These are phyloP conservation scores for Luidia sarsii DNA, from an alignment of 53 echinoderm and acorn worm species.

Conservation along the genomic window DNA sequence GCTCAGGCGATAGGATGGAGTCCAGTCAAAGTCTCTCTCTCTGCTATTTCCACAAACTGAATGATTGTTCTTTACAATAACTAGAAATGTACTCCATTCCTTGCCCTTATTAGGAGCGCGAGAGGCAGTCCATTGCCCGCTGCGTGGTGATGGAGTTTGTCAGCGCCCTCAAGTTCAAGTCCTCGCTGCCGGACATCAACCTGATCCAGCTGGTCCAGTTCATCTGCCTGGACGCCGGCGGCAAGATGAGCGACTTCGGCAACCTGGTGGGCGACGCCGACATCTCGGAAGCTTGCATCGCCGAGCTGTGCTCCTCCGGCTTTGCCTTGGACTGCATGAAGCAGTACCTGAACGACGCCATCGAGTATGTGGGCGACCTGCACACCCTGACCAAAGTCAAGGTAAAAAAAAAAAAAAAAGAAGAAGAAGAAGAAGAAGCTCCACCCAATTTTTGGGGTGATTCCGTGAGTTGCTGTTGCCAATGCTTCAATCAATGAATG, in stretches of 20 bases:
- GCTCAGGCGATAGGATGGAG: no score
- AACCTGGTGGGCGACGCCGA: constrained; percentile 52
- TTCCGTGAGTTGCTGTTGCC: no score
- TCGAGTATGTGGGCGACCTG: constrained; percentile 94
- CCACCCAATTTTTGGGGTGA: no score
- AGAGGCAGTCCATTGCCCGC: constrained; percentile 82
- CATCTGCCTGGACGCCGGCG: constrained; percentile 92
- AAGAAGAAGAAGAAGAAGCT: no score
- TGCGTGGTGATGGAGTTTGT: constrained; percentile 80
- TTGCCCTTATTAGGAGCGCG: constrained; percentile 94
- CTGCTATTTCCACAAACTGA: no score
- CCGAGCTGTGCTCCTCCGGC: constrained; percentile 31
- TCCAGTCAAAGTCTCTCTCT: no score
- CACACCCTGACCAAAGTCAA: constrained; percentile 97
- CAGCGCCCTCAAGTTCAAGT: constrained; percentile 92
- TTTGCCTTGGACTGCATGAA: constrained; percentile 85
- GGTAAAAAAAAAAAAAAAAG: no score
- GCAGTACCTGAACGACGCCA: constrained; percentile 85
- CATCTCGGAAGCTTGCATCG: constrained; percentile 13
- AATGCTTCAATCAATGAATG: no score
- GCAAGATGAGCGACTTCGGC: constrained; percentile 90
- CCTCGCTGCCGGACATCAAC: constrained; percentile 91
- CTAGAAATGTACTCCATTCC: no score
- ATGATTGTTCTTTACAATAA: no score
- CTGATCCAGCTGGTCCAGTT: constrained; percentile 96